Conservation (phyloP, 2,797 vertebrate species). For the Neosilurus hyrtlii region DNA sequence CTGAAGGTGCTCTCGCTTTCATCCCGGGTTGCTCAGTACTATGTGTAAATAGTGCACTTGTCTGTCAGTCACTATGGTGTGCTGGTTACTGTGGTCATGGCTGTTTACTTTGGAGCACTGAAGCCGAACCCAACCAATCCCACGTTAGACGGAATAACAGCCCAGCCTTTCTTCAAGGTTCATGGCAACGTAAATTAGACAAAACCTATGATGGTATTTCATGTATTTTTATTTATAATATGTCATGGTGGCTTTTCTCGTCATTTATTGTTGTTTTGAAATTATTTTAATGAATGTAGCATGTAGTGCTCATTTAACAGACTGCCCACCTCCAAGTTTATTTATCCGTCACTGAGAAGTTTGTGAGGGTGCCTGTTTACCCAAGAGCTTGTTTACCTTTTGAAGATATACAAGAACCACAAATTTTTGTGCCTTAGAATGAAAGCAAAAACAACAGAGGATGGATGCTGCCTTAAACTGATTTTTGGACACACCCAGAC, state of each 20-base stretch:
- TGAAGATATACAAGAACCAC: neutral
- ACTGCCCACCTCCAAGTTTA: neutral
- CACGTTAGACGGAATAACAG: neutral
- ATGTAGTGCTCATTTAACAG: neutral
- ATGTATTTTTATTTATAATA: neutral
- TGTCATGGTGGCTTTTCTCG: neutral
- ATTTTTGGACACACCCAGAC: neutral
- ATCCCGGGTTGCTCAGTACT: slow-evolving; percentile 2
- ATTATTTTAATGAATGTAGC: neutral
- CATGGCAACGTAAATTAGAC: no score
- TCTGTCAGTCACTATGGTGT: slow-evolving; percentile 1
- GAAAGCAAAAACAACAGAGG: neutral
- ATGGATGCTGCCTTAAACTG: neutral
- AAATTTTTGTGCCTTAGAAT: neutral
- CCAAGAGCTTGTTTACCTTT: neutral
- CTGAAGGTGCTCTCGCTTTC: slow-evolving; percentile 17
- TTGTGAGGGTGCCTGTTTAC: neutral
- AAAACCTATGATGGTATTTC: neutral
- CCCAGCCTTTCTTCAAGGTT: neutral
- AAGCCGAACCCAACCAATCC: neutral
- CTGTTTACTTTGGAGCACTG: neutral
- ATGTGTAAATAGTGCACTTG: neutral
- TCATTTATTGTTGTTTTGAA: neutral
- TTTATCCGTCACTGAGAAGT: neutral
- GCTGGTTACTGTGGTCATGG: neutral